These are phyloP conservation scores for Poeciliopsis prolifica DNA, from an alignment of 2,113 vertebrate genomes.

Conservation along the genomic window DNA sequence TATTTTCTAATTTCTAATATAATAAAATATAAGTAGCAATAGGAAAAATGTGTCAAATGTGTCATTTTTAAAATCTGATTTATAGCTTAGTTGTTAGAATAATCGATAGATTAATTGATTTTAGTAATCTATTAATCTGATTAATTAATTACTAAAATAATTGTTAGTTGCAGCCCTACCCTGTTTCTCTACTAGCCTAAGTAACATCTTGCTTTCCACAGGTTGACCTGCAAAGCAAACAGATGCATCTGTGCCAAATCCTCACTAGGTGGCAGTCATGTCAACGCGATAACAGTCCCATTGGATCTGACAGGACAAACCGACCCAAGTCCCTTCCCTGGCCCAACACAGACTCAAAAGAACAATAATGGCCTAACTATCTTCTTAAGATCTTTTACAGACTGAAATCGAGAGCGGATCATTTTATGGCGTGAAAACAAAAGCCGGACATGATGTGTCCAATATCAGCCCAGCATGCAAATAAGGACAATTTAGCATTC, in stretches of 20 bases:
- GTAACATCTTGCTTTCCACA: neutral
- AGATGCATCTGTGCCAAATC: neutral
- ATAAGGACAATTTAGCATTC: conserved; percentile 17
- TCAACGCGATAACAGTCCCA: too few relatives aligned
- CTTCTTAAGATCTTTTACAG: neutral
- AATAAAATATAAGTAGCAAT: too few relatives aligned
- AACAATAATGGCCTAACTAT: neutral
- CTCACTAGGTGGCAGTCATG: conserved; percentile 68
- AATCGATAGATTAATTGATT: too few relatives aligned
- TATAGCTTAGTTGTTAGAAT: too few relatives aligned
- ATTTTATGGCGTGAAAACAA: conserved; percentile 3
- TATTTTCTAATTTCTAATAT: too few relatives aligned
- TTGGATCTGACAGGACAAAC: neutral
- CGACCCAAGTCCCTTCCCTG: conserved; percentile 20
- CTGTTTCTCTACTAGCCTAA: neutral
- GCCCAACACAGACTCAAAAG: conserved; percentile 7
- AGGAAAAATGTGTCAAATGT: too few relatives aligned
- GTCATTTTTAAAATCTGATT: too few relatives aligned
- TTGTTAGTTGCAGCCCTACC: too few relatives aligned
- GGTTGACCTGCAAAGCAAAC: neutral
- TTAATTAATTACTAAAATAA: too few relatives aligned
- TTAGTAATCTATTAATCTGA: too few relatives aligned
- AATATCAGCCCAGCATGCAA: conserved; percentile 10
- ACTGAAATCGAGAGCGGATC: neutral
- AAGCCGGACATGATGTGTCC: neutral